Evolutionary conservation across 2,797 vertebrate species (phyloP).

Genomic region (Adrianichthys oophorus): DNA sequence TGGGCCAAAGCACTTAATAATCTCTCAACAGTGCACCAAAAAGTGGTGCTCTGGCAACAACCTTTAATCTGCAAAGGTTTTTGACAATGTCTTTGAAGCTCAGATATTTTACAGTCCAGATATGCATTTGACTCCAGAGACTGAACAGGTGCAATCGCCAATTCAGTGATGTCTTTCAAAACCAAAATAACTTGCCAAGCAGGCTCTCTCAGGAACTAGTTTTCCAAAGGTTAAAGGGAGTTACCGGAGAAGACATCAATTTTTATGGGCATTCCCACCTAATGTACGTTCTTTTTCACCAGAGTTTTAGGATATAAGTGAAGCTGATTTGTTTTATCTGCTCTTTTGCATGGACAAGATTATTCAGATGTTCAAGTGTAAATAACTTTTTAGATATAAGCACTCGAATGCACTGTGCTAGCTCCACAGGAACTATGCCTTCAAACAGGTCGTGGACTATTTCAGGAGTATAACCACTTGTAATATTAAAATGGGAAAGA

Average conservation of each 20-base stretch:
- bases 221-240: conserved; percentile 2
- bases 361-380: conserved; percentile 1
- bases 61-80: conserved; percentile 3
- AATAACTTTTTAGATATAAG: conserved; percentile 5
- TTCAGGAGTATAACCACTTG: conserved; percentile 16
- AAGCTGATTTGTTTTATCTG: not conserved
- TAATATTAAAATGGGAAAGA: conserved; percentile 23
- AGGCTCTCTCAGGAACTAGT: conserved; percentile 3
- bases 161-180: not conserved
- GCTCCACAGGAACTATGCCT: not conserved
- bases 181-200: conserved; percentile 4
- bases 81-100: conserved; percentile 1
- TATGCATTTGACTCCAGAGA: conserved; percentile 1
- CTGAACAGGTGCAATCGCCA: not conserved
- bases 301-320: not conserved
- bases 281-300: not conserved
- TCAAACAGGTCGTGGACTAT: conserved; percentile 25
- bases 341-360: not conserved
- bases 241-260: conserved; percentile 1
- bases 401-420: no score
- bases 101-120: not conserved
- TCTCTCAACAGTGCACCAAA: conserved; percentile 2
- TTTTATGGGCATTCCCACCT: conserved; percentile 4
- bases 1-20: not conserved
- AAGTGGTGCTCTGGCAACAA: conserved; percentile 13